Evolutionary conservation across 35 echinoderm and acorn worm genomes (phyloP), one percentile per base, ranked within the genome.

Genomic region (Ophiothrix spiculata): DNA sequence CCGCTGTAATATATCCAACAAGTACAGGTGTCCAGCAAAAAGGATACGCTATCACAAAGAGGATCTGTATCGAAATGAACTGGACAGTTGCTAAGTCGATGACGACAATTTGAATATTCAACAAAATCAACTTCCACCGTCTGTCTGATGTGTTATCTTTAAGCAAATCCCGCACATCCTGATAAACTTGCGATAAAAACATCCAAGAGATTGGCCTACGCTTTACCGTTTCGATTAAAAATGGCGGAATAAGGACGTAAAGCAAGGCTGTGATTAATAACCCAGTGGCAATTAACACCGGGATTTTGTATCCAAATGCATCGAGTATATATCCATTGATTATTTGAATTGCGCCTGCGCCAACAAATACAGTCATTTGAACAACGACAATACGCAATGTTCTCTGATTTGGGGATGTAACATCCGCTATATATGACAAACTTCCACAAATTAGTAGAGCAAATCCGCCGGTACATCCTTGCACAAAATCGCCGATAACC

Each of bases 211-310:
- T 42, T 12, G 38, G 75, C 19, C 56, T 73, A n/a, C 81, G 80
- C 13, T 90, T 81, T 3, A 90, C 75, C 14, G 88, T 90, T 83
- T 90, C 88, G 19, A 90, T 84, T 31, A 90, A 42, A 74, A 90
- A 38, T 21, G 0, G 12, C 15, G 88, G 88, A n/a, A 45, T 69
- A 35, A 37, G 28, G 15, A 81, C 39, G 81, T 90, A 90, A 4
- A 78, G 38, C 3, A 90, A 38, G 8, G 80, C 69, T 8, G 77
- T n/a, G 37, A 84, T 16, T 21, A 83, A 45, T 56, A 83, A 36
- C 0, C 81, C 88, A 23, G 84, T 36, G 35, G 88, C 38, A 28
- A 90, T 83, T 39, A 39, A 83, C 32, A 83, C 42, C 11, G 88
- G 75, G 25, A 75, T 35, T 36, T 83, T 40, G 69, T 90, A 90